phyloP scores from a whole-genome alignment of 30 jellyfish, hydroid and myxozoan genomes.

The Phacellophora camtschatica region DNA sequence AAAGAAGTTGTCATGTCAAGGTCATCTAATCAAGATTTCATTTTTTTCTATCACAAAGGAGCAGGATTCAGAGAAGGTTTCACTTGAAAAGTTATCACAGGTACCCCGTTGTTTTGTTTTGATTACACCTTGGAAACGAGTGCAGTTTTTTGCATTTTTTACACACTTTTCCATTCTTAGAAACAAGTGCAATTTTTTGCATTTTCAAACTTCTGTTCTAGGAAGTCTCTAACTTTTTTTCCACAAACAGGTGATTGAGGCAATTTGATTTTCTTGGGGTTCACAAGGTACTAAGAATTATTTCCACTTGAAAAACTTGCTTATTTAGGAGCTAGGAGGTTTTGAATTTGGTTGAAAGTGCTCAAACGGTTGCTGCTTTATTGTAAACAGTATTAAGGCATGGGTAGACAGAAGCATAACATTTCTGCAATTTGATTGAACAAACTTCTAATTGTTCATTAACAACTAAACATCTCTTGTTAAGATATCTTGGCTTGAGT shows the following conservation, averaged over 20 bases:
- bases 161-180: neutral
- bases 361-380: too few species aligned
- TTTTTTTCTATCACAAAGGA: conserved; percentile 61
- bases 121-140: neutral
- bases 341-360: too few species aligned
- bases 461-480: too few species aligned
- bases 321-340: too few species aligned
- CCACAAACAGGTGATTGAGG: conserved; percentile 6
- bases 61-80: conserved; percentile 53
- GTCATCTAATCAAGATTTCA: conserved; percentile 46
- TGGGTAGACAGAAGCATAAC: too few species aligned
- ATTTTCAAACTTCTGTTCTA: neutral
- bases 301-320: too few species aligned
- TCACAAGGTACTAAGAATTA: neutral
- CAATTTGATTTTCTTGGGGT: neutral
- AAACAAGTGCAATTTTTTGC: neutral
- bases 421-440: too few species aligned
- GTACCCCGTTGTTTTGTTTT: conserved; percentile 64
- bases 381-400: too few species aligned
- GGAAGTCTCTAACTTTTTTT: neutral
- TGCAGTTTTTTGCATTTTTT: neutral
- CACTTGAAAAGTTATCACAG: conserved; percentile 67
- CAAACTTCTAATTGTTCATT: too few species aligned
- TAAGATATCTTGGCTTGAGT: too few species aligned
- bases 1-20: neutral